Evolutionary conservation across 2,888 invertebrate genomes (phyloP).

Genomic region (Archips xylosteana): DNA sequence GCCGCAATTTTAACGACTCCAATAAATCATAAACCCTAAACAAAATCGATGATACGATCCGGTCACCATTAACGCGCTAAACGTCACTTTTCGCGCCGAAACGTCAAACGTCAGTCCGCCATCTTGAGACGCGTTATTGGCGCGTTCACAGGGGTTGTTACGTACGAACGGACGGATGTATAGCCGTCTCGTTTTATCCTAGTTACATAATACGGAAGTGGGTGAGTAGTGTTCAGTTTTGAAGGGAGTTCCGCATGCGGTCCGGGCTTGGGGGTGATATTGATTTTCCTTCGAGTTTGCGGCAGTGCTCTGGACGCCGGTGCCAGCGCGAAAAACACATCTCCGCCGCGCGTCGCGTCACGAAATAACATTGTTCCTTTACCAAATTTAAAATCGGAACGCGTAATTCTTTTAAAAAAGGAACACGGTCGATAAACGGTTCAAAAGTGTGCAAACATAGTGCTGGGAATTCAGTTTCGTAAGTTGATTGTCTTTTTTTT

Average conservation of each 20-base stretch:
- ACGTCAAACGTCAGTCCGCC: constrained; percentile 79
- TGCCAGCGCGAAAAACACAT: constrained; percentile 80
- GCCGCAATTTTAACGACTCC: constrained; percentile 42
- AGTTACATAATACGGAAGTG: constrained; percentile 82
- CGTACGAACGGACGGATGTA: constrained; percentile 57
- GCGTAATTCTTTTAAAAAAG: constrained; percentile 49
- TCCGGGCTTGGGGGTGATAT: constrained; percentile 73
- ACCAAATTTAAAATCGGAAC: constrained; percentile 57
- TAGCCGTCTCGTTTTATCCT: constrained; percentile 65
- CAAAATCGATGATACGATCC: constrained; percentile 71
- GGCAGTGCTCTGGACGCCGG: constrained; percentile 82
- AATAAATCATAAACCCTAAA: constrained; percentile 65
- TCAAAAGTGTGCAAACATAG: constrained; percentile 65
- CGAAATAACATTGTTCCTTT: constrained; percentile 62
- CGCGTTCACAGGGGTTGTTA: constrained; percentile 65
- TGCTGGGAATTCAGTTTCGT: constrained; percentile 75
- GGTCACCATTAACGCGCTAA: constrained; percentile 65
- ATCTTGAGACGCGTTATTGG: constrained; percentile 73
- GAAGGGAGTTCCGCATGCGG: constrained; percentile 80
- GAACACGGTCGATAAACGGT: constrained; percentile 50
- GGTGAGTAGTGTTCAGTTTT: constrained; percentile 77
- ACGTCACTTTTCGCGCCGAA: constrained; percentile 82
- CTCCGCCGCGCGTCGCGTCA: constrained; percentile 75
- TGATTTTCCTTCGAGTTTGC: constrained; percentile 82
- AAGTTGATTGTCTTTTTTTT: constrained; percentile 61